These are phyloP conservation scores for Umimayanthus kanabou DNA, from an alignment of 92 coral and sea anemone species.

Conservation along the genomic window DNA sequence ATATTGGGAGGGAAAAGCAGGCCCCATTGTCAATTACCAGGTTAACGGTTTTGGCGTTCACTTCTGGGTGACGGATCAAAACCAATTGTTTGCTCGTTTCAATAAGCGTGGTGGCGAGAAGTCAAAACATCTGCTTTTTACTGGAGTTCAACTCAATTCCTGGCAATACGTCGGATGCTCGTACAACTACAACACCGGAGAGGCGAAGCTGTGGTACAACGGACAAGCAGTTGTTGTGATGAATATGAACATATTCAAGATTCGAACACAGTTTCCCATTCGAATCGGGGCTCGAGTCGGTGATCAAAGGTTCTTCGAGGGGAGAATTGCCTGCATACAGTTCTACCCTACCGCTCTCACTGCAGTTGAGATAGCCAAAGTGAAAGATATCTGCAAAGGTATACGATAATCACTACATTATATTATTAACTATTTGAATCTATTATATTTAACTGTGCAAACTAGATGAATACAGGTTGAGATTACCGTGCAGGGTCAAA, in stretches of 20 bases:
- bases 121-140: slow-evolving; percentile 42
- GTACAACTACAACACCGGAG: slow-evolving; percentile 61
- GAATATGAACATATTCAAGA: slow-evolving; percentile 56
- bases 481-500: background rate
- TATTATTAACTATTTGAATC: background rate
- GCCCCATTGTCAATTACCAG: slow-evolving; percentile 24
- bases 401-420: background rate
- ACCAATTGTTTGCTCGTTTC: slow-evolving; percentile 59
- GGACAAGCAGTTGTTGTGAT: slow-evolving; percentile 46
- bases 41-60: slow-evolving; percentile 21
- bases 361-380: slow-evolving; percentile 40
- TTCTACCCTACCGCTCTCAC: slow-evolving; percentile 54
- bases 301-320: slow-evolving; percentile 60
- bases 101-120: slow-evolving; percentile 45
- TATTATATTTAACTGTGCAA: background rate
- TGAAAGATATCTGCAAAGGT: slow-evolving; percentile 58
- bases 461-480: background rate
- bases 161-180: slow-evolving; percentile 76
- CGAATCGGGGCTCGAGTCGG: slow-evolving; percentile 71
- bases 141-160: slow-evolving; percentile 42
- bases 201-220: slow-evolving; percentile 65
- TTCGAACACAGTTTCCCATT: slow-evolving; percentile 62
- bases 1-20: slow-evolving; percentile 17
- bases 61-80: background rate
- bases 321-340: slow-evolving; percentile 71